Evolutionary conservation across 2,888 invertebrate species (phyloP).

Genomic region (Lamellibrachia satsuma): DNA sequence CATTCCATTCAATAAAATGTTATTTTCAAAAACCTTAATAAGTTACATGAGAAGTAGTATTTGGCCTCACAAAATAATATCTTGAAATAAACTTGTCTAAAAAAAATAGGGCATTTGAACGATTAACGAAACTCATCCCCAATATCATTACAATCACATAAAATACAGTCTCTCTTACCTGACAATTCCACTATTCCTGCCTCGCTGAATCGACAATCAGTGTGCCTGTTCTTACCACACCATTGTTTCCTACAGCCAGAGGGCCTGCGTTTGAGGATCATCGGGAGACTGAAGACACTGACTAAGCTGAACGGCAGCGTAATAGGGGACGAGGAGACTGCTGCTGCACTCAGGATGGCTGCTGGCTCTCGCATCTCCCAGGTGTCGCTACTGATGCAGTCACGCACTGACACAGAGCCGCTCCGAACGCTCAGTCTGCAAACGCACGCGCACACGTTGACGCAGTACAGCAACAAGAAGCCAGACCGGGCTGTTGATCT

Average conservation of each 20-base stretch:
- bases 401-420: slow-evolving; percentile 51
- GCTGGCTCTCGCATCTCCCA: slow-evolving; percentile 62
- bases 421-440: slow-evolving; percentile 56
- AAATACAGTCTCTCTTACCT: too few relatives aligned
- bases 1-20: too few relatives aligned
- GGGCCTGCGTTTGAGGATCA: slow-evolving; percentile 56
- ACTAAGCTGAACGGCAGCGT: slow-evolving; percentile 53
- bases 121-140: too few relatives aligned
- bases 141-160: too few relatives aligned
- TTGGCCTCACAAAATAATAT: too few relatives aligned
- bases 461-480: slow-evolving; percentile 51
- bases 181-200: too few relatives aligned
- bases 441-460: slow-evolving; percentile 46
- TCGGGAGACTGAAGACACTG: slow-evolving; percentile 61
- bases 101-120: too few relatives aligned
- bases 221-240: background rate
- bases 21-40: too few relatives aligned
- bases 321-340: slow-evolving; percentile 59
- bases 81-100: too few relatives aligned
- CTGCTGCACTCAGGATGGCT: slow-evolving; percentile 56
- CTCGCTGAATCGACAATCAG: background rate
- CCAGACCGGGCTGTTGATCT: slow-evolving; percentile 55
- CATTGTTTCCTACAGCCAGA: slow-evolving; percentile 48
- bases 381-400: slow-evolving; percentile 52
- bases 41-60: too few relatives aligned